Conservation (phyloP, 2,113 vertebrate species). For the Ia io region DNA sequence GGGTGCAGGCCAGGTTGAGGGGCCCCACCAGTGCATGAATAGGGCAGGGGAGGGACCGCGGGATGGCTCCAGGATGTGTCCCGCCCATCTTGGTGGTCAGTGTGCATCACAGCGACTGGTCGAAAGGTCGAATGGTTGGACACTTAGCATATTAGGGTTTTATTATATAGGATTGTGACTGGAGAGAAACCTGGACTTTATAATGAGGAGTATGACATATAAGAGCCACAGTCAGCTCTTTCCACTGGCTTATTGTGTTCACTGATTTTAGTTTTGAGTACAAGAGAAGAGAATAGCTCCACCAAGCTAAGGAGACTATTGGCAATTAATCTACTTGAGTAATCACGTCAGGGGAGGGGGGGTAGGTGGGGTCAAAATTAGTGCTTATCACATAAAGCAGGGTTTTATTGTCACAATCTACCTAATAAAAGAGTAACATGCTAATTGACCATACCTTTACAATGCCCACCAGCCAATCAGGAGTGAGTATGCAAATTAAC, state of each 20-base stretch:
- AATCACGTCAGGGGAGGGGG: neutral
- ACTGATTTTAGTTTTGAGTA: conserved; percentile 1
- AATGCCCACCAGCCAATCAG: no score
- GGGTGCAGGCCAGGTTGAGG: no score
- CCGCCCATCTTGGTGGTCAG: no score
- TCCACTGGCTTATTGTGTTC: neutral
- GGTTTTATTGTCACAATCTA: neutral
- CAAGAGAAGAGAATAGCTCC: conserved; percentile 19
- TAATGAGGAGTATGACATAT: neutral
- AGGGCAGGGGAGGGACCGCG: no score
- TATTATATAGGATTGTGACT: neutral
- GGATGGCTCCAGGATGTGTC: no score
- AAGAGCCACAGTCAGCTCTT: neutral
- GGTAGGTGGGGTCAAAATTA: neutral
- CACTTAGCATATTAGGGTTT: no score
- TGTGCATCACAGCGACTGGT: no score
- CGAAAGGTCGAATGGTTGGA: no score
- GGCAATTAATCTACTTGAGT: neutral
- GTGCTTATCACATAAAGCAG: neutral
- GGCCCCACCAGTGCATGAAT: rapidly evolving
- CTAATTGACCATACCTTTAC: no score
- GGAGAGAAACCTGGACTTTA: conserved; percentile 3
- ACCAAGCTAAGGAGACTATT: neutral
- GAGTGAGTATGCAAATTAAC: no score
- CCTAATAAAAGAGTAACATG: no score